Evolutionary conservation across 2,113 vertebrate genomes (phyloP), one percentile per base, ranked within the genome.

Genomic region (Otus sunia): DNA sequence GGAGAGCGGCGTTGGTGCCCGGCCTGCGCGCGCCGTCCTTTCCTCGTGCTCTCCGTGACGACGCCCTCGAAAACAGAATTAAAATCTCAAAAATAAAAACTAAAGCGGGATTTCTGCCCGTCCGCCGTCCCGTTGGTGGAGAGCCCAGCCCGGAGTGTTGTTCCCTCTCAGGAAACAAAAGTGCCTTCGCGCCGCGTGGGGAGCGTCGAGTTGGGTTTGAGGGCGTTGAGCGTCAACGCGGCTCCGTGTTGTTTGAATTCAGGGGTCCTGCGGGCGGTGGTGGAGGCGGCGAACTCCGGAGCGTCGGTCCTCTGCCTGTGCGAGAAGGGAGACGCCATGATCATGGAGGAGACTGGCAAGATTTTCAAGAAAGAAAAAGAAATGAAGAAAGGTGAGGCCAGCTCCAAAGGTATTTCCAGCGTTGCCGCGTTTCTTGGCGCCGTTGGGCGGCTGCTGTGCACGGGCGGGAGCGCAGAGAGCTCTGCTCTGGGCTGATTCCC

Each of bases 321-420:
- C 45, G 98, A 99, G 96, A 99, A 99, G 94, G 99, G 99, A 11
- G 99, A 99, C 15, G 97, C 98, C 93, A 98, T 99, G 98, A 99
- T 99, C 94, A 98, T 98, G 98, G 98, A 98, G 22, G 99, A 99
- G 97, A 99, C 99, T 0, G 98, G 98, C 45, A 99, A 99, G 96
- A 99, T 99, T 88, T 99, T 99, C 98, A 99, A 99, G 96, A 99
- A 99, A 98, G 99, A 99, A 77, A 99, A 99, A 49, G 99, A 99
- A 56, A 99, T 99, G 98, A 99, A 99, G 93, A 99, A 99, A 99
- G 99, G 99, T 99, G 97, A 97, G 29, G 49, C 7, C 8, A 23
- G 39, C 45, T 21, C n/a, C 30, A 2, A 12, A 18, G 63, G 20
- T 7, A 6, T n/a, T 29, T 27, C 19, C 21, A 10, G 11, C 4